phyloP scores from a whole-genome alignment of 2,888 invertebrate species.

The Selenia dentaria region DNA sequence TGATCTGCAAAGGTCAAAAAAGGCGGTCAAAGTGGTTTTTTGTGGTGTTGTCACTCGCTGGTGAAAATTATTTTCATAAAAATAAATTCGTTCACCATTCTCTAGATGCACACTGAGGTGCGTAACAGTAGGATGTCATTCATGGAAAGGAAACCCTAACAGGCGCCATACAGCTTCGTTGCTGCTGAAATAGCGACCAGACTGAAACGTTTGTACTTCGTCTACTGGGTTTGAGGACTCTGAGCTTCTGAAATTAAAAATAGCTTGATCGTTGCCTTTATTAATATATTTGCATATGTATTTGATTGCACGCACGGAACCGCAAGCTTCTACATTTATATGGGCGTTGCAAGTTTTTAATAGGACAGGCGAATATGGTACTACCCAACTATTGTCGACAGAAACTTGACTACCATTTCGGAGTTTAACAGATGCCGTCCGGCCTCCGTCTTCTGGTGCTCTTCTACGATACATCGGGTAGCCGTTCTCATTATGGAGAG shows the following conservation, averaged over 20 bases:
- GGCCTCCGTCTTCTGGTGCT: slow-evolving; percentile 35
- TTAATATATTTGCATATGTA: slow-evolving; percentile 36
- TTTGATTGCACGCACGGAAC: slow-evolving; percentile 29
- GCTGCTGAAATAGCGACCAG: slow-evolving; percentile 32
- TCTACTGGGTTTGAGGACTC: background rate
- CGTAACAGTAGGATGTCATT: slow-evolving; percentile 30
- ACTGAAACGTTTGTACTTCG: slow-evolving; percentile 6
- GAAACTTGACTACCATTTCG: slow-evolving; percentile 9
- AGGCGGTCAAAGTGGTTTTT: slow-evolving; percentile 30
- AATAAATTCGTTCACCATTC: slow-evolving; percentile 34
- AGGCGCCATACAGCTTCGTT: slow-evolving; percentile 33
- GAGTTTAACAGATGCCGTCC: slow-evolving; percentile 21
- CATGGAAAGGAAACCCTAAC: slow-evolving; percentile 30
- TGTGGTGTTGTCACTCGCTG: slow-evolving; percentile 16
- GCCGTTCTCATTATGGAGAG: slow-evolving; percentile 15
- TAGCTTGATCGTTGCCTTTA: slow-evolving; percentile 35
- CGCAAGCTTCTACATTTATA: slow-evolving; percentile 30
- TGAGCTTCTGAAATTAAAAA: slow-evolving; percentile 2
- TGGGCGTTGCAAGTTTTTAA: slow-evolving; percentile 30
- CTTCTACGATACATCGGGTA: slow-evolving; percentile 41
- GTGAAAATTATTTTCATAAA: slow-evolving; percentile 25
- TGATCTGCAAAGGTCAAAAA: slow-evolving; percentile 5
- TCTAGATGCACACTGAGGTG: slow-evolving; percentile 28
- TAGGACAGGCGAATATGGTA: slow-evolving; percentile 29
- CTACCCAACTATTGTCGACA: slow-evolving; percentile 31